Conservation (phyloP, 2,888 invertebrate species). For the Drosophila gaucha region DNA sequence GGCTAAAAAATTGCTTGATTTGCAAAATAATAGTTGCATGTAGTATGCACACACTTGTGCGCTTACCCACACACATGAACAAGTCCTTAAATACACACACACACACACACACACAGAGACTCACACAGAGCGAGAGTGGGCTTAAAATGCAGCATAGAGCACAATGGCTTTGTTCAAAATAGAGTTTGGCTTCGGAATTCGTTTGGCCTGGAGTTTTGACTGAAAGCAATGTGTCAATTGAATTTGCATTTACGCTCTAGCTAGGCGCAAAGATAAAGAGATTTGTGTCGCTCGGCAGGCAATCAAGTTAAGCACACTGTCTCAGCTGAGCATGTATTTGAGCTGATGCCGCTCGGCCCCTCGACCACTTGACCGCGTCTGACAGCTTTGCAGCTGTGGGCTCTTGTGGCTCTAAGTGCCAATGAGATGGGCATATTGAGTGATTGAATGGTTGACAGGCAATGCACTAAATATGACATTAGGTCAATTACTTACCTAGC, state of each 20-base stretch:
- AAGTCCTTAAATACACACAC: conserved; percentile 1
- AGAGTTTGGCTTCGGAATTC: conserved; percentile 8
- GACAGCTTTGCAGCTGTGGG: conserved; percentile 44
- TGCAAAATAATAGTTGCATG: conserved; percentile 65
- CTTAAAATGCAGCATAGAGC: conserved; percentile 29
- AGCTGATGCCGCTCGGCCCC: conserved; percentile 18
- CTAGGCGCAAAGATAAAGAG: not conserved
- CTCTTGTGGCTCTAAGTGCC: conserved; percentile 24
- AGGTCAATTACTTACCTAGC: conserved; percentile 48
- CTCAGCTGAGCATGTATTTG: conserved; percentile 13
- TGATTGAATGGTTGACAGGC: conserved; percentile 25
- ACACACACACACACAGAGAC: conserved; percentile 9
- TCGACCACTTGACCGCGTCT: conserved; percentile 60
- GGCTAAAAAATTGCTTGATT: conserved; percentile 73
- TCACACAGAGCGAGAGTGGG: conserved; percentile 1
- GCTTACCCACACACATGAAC: not conserved
- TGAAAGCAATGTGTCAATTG: conserved; percentile 18
- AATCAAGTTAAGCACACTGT: conserved; percentile 46
- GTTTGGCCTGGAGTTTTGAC: not conserved
- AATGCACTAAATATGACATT: conserved; percentile 14
- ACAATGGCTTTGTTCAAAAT: conserved; percentile 26
- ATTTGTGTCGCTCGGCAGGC: conserved; percentile 14
- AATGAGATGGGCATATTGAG: conserved; percentile 31
- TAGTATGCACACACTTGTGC: conserved; percentile 27
- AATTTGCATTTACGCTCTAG: conserved; percentile 16